A percentile compares a stretch with the other conserved stretches of the same genome.
Evolutionary conservation across 2,888 invertebrate genomes (phyloP).

Genomic region (Clepsis dumicolana): DNA sequence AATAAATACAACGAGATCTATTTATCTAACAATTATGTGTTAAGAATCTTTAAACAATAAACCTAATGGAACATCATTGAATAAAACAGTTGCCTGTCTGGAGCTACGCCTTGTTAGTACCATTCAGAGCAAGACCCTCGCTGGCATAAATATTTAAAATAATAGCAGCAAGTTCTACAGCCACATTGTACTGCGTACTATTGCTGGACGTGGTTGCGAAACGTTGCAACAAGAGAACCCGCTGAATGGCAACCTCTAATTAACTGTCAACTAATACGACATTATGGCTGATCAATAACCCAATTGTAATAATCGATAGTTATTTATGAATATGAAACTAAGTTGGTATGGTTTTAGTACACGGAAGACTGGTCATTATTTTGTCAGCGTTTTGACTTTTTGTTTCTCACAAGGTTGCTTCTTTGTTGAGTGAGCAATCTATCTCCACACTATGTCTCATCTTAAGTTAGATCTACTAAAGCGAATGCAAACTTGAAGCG

Average conservation of each 20-base stretch:
- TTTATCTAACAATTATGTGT: not conserved
- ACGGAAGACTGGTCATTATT: not conserved
- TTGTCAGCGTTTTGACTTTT: not conserved
- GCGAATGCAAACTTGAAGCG: conserved; percentile 15
- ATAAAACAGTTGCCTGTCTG: not conserved
- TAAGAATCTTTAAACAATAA: not conserved
- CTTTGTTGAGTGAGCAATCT: too few relatives aligned
- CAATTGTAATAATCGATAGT: conserved; percentile 44
- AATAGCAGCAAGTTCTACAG: conserved; percentile 38
- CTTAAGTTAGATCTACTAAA: conserved; percentile 23
- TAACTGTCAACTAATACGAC: conserved; percentile 82
- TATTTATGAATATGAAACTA: conserved; percentile 5
- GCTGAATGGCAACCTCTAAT: conserved; percentile 79
- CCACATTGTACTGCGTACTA: conserved; percentile 26
- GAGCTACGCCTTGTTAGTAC: conserved; percentile 19
- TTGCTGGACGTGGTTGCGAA: conserved; percentile 35
- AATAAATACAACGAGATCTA: not conserved
- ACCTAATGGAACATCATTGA: conserved; percentile 13
- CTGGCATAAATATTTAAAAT: conserved; percentile 43
- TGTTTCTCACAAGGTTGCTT: not conserved
- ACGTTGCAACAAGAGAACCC: conserved; percentile 58
- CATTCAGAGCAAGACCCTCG: conserved; percentile 40
- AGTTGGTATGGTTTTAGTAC: not conserved
- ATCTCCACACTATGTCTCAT: not conserved
- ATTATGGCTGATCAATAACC: conserved; percentile 65